These are phyloP conservation scores for Misgurnus mizolepis DNA, from an alignment of 2,113 vertebrate species.

Conservation along the genomic window DNA sequence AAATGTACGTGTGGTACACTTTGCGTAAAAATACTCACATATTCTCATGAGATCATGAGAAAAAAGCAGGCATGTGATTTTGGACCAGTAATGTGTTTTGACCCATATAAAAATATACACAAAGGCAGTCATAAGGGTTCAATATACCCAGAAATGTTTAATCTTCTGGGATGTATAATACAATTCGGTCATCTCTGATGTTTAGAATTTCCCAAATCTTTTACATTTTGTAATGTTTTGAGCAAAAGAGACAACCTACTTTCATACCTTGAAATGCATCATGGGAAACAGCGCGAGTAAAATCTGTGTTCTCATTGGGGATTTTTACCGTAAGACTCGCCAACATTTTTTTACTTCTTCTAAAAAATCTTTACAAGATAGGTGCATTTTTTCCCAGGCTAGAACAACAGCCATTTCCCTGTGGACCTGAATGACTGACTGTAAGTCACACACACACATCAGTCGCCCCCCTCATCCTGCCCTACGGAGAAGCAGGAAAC, in stretches of 20 bases:
- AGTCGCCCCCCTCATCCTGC: slow-evolving; percentile 5
- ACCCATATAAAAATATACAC: no score
- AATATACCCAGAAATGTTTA: neutral
- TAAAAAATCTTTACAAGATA: slow-evolving; percentile 52
- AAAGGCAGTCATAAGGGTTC: neutral
- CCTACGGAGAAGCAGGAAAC: slow-evolving; percentile 78
- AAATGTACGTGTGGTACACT: no score
- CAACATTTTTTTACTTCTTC: slow-evolving; percentile 32
- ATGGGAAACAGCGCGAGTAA: slow-evolving; percentile 5
- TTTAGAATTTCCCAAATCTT: neutral
- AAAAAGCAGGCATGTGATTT: no score
- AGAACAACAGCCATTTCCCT: slow-evolving; percentile 47
- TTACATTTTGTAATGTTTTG: neutral
- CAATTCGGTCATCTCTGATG: neutral
- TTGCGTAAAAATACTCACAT: no score
- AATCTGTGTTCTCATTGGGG: slow-evolving; percentile 6
- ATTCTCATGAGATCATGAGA: no score
- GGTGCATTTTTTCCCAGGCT: slow-evolving; percentile 60
- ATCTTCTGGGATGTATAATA: neutral
- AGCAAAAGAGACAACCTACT: neutral
- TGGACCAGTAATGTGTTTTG: no score
- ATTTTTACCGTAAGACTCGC: slow-evolving; percentile 36
- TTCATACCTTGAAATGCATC: slow-evolving; percentile 1
- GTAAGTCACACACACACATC: slow-evolving; percentile 35
- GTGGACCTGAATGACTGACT: slow-evolving; percentile 22